Percentiles rank a stretch among this genome's conserved stretches.
Conservation (phyloP, 2,113 vertebrate genomes). For the Pelmatolapia mariae region DNA sequence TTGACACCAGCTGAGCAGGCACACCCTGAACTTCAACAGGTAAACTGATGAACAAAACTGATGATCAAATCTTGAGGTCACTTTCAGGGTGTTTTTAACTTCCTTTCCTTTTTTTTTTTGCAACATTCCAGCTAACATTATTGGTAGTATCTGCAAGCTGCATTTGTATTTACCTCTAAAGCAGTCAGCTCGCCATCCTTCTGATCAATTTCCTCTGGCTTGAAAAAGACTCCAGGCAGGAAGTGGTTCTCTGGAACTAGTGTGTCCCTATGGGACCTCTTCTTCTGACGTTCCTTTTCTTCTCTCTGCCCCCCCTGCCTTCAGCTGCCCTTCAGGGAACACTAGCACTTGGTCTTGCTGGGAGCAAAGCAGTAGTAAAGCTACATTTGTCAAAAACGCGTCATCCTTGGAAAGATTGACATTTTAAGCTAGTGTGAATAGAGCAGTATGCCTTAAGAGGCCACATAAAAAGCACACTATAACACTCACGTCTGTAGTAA, state of each 20-base stretch:
- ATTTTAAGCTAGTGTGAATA: neutral
- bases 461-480: neutral
- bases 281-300: conserved; percentile 73
- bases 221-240: conserved; percentile 72
- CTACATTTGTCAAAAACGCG: rapidly evolving
- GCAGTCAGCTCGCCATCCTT: conserved; percentile 83
- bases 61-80: neutral
- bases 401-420: neutral
- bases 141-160: neutral
- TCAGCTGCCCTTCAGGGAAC: conserved; percentile 81
- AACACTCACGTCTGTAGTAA: conserved; percentile 71
- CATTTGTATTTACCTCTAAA: conserved; percentile 60
- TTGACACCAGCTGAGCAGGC: neutral
- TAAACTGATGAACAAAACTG: neutral
- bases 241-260: conserved; percentile 72
- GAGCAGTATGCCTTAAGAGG: neutral
- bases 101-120: neutral
- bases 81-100: neutral
- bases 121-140: neutral
- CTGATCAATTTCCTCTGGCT: conserved; percentile 70
- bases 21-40: neutral
- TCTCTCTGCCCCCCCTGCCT: conserved; percentile 78
- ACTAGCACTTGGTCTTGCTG: conserved; percentile 78
- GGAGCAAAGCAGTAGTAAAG: neutral
- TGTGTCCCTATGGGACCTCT: conserved; percentile 74